A percentile compares a stretch with the other conserved stretches of the same genome.
Conservation (phyloP, 2,797 vertebrate genomes). For the Ispidina picta region DNA sequence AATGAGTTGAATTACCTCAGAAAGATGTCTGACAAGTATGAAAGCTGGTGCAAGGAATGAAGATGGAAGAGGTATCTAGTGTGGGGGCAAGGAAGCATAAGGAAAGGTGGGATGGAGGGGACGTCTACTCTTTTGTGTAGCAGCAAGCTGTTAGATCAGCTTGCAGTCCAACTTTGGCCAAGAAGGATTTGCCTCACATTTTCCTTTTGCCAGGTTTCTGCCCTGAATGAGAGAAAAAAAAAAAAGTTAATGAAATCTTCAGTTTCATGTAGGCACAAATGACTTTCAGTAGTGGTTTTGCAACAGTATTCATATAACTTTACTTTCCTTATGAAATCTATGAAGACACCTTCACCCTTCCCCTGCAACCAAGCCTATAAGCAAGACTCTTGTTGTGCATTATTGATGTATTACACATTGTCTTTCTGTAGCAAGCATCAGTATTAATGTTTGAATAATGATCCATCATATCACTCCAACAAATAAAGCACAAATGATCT, state of each 20-base stretch:
- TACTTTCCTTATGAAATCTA: not conserved
- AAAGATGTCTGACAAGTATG: not conserved
- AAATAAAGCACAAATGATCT: not conserved
- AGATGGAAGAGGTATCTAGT: not conserved
- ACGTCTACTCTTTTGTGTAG: not conserved
- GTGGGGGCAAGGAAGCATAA: not conserved
- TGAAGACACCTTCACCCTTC: not conserved
- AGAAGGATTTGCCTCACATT: not conserved
- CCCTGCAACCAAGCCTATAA: not conserved
- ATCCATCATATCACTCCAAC: not conserved
- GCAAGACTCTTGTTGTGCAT: not conserved
- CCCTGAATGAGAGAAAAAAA: not conserved
- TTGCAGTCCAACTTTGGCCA: not conserved
- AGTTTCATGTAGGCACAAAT: not conserved
- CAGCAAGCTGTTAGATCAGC: not conserved
- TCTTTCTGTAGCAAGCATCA: not conserved
- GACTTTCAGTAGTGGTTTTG: not conserved
- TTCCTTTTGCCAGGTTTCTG: not conserved
- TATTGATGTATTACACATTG: not conserved
- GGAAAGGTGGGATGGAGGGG: not conserved
- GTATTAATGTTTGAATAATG: not conserved
- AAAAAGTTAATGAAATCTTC: not conserved
- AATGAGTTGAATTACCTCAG: not conserved
- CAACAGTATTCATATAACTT: not conserved
- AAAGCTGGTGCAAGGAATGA: not conserved